Evolutionary conservation across 1,140 invertebrate genomes (phyloP), one percentile per base, ranked within the genome.

Genomic region (Ptiloglossa arizonensis): DNA sequence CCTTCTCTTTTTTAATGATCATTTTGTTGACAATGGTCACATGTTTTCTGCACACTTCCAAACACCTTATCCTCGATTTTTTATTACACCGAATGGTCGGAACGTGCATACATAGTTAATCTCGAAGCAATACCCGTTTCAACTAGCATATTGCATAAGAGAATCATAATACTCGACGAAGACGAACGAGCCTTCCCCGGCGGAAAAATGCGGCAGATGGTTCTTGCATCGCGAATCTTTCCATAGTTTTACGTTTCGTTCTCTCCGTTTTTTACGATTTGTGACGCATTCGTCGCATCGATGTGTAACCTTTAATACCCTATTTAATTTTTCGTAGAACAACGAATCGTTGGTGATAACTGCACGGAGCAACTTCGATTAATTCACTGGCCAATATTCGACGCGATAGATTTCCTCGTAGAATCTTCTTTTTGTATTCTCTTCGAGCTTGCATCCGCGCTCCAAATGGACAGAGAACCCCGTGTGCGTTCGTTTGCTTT

Each of bases 121-220:
- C 17, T 41, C n/a, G 27, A 11, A 46, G 17, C 50, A 1, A 15
- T 52, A 41, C 41, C 24, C 24, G 54, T 64, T 48, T 62, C 68
- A 46, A 48, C 52, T 35, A 27, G 17, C 50, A 24, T 5, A 38
- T 74, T 67, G 63, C 54, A 44, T 54, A 24, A 68, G 27, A 67
- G 24, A 59, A 32, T 44, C 11, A 32, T 29, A 35, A 41, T 17
- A 27, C 17, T 15, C 56, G 46, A 48, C n/a, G 32, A 83, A 84
- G 67, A 83, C 76, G 66, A 67, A 83, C 35, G 54, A 75, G 74
- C 71, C 64, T 32, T 76, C 24, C n/a, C 76, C 52, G 24, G 70
- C 19, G 19, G 81, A 84, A 80, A 83, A 83, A 83, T 84, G 80
- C 83, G 62, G 66, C 81, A 83, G 54, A 35, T 66, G 70, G 64